Evolutionary conservation across 2,797 vertebrate genomes (phyloP).

Genomic region (Cynopterus sphinx): DNA sequence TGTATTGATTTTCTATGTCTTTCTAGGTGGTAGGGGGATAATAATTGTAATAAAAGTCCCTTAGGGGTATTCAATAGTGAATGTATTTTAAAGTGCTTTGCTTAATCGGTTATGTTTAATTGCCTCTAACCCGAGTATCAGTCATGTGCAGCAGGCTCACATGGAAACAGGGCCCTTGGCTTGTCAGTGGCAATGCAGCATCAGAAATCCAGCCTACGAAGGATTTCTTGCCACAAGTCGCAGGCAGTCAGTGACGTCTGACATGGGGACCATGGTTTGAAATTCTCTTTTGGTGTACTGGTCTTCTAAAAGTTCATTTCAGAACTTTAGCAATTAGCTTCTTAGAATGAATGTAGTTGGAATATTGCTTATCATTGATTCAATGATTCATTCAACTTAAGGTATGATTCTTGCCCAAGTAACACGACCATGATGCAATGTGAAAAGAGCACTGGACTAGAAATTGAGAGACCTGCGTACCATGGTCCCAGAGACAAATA

Average conservation of each 20-base stretch:
- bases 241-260: neutral
- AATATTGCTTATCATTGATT: neutral
- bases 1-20: neutral
- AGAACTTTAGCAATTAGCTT: neutral
- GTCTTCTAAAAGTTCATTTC: neutral
- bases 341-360: constrained; percentile 11
- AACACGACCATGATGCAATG: too few species aligned
- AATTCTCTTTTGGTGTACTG: neutral
- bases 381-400: neutral
- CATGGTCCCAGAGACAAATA: neutral
- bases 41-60: neutral
- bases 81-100: neutral
- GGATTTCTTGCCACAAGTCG: neutral
- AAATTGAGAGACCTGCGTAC: neutral
- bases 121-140: neutral
- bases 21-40: neutral
- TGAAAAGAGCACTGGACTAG: neutral
- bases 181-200: neutral
- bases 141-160: neutral
- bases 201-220: neutral
- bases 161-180: neutral
- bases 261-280: neutral
- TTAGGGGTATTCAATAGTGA: neutral
- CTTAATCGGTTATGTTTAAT: neutral
- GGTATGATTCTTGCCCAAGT: neutral